Base-by-base conservation (phyloP, 1,140 invertebrate species). In the Tetramorium simillimum region DNA sequence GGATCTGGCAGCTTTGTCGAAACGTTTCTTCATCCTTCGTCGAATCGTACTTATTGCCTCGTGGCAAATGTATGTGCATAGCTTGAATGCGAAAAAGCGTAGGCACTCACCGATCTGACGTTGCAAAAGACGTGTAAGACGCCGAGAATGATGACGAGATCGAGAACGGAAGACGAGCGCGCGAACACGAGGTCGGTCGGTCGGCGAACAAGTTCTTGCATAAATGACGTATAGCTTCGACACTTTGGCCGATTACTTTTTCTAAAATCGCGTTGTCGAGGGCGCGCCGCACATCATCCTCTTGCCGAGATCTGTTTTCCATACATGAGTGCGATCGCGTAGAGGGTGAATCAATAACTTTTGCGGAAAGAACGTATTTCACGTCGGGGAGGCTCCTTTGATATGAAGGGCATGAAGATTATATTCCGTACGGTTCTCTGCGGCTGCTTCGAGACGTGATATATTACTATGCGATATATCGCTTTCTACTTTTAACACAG, bases 51-150 rank as follows among this genome's bases (percentile, higher is more conserved):
- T 37, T 58, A 89, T 89, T 89, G 81, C 73, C 65, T 65, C 46
- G 53, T 78, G 24, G n/a, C 75, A 60, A 86, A 86, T 81, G 76
- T 63, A 65, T 46, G 78, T 21, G 65, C 78, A 81, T 81, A 81
- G 43, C 60, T 16, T 37, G 65, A 70, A 49, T 6, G 37, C 28
- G 62, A 69, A 18, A 21, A 33, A 43, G 43, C 67, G 14, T 58
- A 82, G 70, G 51, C 43, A 73, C 40, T 73, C 51, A 18, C 18
- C 49, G 84, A 18, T 56, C 18, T 81, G 65, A 77, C 60, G 24
- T 69, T 56, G 43, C 51, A 46, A 60, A 62, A 49, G 65, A 81
- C 40, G 43, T 51, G 53, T 33, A 70, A 49, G 21, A 81, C 16
- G 18, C 14, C 9, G 40, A 37, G 76, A 40, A 56, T 67, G 24